These are phyloP conservation scores for Rhodinocichla rosea DNA, from an alignment of 2,113 vertebrate species.

Conservation along the genomic window DNA sequence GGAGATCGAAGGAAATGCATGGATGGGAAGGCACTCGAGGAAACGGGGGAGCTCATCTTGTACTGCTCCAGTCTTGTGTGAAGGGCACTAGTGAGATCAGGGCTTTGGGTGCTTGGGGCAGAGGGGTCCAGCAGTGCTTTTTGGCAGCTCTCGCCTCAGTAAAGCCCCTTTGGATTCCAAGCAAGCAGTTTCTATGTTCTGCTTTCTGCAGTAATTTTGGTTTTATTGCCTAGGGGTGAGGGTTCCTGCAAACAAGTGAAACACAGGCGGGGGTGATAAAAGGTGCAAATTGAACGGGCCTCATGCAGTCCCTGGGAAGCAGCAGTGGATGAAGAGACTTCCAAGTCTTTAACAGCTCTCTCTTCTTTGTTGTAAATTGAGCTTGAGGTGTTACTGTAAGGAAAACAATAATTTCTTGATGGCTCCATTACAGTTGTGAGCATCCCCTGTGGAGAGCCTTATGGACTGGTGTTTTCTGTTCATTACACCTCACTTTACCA, in stretches of 20 bases:
- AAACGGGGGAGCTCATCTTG: fast-evolving
- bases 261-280: slow-evolving; percentile 7
- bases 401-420: slow-evolving; percentile 61
- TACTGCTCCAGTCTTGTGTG: neutral
- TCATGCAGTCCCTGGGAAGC: slow-evolving; percentile 43
- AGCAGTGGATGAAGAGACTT: slow-evolving; percentile 26
- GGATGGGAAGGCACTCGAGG: neutral
- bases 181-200: neutral
- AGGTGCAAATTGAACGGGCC: slow-evolving; percentile 64
- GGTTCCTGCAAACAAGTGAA: slow-evolving; percentile 31
- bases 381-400: slow-evolving; percentile 48
- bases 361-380: slow-evolving; percentile 28
- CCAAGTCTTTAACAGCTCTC: neutral
- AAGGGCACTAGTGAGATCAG: neutral
- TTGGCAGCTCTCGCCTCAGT: neutral
- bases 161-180: neutral
- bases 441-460: neutral
- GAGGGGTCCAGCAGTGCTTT: neutral
- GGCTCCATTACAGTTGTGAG: slow-evolving; percentile 13
- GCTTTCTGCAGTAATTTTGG: slow-evolving; percentile 43
- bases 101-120: neutral
- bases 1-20: neutral
- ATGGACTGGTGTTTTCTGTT: slow-evolving; percentile 52
- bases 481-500: slow-evolving; percentile 27
- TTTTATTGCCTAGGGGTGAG: slow-evolving; percentile 43